These are phyloP conservation scores for Spea bombifrons DNA, from an alignment of 2,113 vertebrate species.

Conservation along the genomic window DNA sequence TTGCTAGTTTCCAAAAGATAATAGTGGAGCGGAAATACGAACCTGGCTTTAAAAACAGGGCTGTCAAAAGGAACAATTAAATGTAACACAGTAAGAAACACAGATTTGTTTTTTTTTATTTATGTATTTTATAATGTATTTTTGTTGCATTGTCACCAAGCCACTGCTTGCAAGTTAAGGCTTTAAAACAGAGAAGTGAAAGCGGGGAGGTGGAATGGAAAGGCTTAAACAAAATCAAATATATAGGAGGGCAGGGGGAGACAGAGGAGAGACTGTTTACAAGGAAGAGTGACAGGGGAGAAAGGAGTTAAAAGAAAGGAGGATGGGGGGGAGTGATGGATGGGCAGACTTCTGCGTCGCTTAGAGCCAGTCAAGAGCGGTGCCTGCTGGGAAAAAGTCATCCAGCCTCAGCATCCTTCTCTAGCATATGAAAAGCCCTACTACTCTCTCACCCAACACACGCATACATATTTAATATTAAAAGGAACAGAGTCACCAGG, in stretches of 20 bases:
- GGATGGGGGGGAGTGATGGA: slow-evolving; percentile 51
- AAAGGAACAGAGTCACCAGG: neutral
- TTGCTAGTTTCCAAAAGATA: slow-evolving; percentile 98
- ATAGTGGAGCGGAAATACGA: slow-evolving; percentile 99
- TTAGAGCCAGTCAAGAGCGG: slow-evolving; percentile 74
- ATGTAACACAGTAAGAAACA: slow-evolving; percentile 99
- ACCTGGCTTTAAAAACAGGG: slow-evolving; percentile 99
- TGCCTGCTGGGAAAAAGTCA: slow-evolving; percentile 18
- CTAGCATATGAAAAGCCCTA: neutral
- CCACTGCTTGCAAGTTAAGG: slow-evolving; percentile 82
- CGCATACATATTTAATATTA: neutral
- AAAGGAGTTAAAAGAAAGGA: slow-evolving; percentile 66
- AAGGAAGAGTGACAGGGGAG: slow-evolving; percentile 78
- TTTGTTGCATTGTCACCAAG: slow-evolving; percentile 74
- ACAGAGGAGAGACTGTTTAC: slow-evolving; percentile 79
- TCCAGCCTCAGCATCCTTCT: slow-evolving; percentile 11
- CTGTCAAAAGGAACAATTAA: slow-evolving; percentile 99
- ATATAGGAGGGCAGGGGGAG: slow-evolving; percentile 52
- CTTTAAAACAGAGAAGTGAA: slow-evolving; percentile 77
- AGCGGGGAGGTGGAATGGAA: slow-evolving; percentile 80
- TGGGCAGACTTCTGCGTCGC: slow-evolving; percentile 73
- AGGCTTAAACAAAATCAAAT: slow-evolving; percentile 60
- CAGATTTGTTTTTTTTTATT: slow-evolving; percentile 76
- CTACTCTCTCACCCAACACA: neutral
- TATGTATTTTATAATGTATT: slow-evolving; percentile 47